These are phyloP conservation scores for Cuculus canorus DNA, from an alignment of 2,797 vertebrate species.

Conservation along the genomic window DNA sequence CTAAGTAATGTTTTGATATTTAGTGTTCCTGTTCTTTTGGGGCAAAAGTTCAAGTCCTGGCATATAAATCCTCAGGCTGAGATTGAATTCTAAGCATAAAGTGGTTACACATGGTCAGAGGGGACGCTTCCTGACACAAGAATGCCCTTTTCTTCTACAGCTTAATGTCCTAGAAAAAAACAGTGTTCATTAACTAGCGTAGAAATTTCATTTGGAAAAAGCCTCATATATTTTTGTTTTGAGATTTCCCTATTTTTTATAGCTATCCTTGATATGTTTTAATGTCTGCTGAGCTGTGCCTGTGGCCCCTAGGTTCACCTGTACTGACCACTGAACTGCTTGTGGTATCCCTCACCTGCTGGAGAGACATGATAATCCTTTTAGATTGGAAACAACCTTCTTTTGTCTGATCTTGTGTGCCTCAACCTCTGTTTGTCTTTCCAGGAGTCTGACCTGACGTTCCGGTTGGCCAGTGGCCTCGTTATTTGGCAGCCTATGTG, in stretches of 20 bases:
- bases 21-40: background rate
- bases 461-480: conserved; percentile 94
- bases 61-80: background rate
- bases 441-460: conserved; percentile 97
- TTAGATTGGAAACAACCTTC: background rate
- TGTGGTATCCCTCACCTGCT: background rate
- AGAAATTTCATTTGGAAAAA: background rate
- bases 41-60: background rate
- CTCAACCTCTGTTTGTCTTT: background rate
- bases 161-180: background rate
- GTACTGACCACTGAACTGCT: background rate
- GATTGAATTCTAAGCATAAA: background rate
- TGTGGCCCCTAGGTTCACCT: background rate
- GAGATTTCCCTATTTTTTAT: background rate
- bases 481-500: conserved; percentile 99
- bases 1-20: background rate
- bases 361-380: background rate
- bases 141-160: background rate
- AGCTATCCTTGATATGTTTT: background rate
- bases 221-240: background rate
- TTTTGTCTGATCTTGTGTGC: background rate
- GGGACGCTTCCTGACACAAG: background rate
- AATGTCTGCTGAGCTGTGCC: background rate
- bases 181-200: background rate
- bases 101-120: background rate